phyloP scores from a whole-genome alignment of 2,797 vertebrate species.

The Bradypodion pumilum region DNA sequence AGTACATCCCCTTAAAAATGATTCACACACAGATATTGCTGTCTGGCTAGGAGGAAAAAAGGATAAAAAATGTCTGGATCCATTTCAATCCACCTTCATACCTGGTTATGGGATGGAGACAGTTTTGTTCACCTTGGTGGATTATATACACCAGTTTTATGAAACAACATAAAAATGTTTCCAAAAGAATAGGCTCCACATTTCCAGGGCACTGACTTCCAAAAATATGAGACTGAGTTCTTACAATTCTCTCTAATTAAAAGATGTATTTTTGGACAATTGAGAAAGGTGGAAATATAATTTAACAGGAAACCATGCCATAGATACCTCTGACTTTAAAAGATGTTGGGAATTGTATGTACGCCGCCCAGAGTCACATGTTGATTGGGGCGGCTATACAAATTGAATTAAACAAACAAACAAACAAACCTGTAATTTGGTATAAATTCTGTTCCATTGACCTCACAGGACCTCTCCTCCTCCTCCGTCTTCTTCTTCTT shows the following conservation, averaged over 20 bases:
- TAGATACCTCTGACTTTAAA: not conserved
- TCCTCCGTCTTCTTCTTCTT: too few species aligned
- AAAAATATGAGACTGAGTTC: not conserved
- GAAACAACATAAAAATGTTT: not conserved
- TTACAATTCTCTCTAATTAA: not conserved
- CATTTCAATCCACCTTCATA: too few species aligned
- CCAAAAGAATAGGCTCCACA: not conserved
- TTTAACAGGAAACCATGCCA: not conserved
- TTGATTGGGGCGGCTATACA: too few species aligned
- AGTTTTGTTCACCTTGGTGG: too few species aligned
- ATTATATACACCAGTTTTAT: too few species aligned
- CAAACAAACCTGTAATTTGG: not conserved
- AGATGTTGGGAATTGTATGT: too few species aligned
- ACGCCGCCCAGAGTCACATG: too few species aligned
- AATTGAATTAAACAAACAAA: too few species aligned
- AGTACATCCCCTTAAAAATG: conserved; percentile 44
- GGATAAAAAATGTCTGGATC: too few species aligned
- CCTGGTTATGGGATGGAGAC: too few species aligned
- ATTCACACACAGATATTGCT: conserved; percentile 40
- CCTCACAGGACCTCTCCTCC: not conserved
- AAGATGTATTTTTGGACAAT: not conserved
- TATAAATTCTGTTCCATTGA: not conserved
- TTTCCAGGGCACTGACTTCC: not conserved
- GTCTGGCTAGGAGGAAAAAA: conserved; percentile 7
- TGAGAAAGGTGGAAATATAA: not conserved